Evolutionary conservation across 2,888 invertebrate genomes (phyloP).

Genomic region (Cephus pygmeus): DNA sequence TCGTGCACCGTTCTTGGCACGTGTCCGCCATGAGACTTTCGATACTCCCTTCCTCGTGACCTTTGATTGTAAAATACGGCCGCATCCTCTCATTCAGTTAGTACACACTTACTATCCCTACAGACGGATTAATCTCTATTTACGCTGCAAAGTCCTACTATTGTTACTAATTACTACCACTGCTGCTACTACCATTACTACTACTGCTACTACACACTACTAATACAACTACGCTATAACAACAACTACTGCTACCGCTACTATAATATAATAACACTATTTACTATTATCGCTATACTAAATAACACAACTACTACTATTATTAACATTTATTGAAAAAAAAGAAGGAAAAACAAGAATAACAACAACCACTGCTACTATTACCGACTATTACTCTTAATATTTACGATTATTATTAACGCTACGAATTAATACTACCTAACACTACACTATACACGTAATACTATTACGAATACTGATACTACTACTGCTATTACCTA

Average conservation of each 20-base stretch:
- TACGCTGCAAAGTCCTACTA: slow-evolving; percentile 21
- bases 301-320: slow-evolving; percentile 23
- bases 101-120: too few relatives aligned
- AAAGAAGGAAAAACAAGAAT: neutral
- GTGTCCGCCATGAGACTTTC: too few relatives aligned
- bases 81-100: too few relatives aligned
- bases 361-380: slow-evolving; percentile 29
- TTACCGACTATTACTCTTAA: slow-evolving; percentile 24
- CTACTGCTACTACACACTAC: slow-evolving; percentile 25
- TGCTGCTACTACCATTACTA: slow-evolving; percentile 19
- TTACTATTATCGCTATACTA: slow-evolving; percentile 23
- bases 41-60: too few relatives aligned
- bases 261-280: slow-evolving; percentile 4
- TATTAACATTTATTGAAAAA: slow-evolving; percentile 9
- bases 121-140: neutral
- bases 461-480: slow-evolving; percentile 40
- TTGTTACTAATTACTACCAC: slow-evolving; percentile 6
- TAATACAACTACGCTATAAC: slow-evolving; percentile 35
- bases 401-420: slow-evolving; percentile 19
- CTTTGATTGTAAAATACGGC: too few relatives aligned
- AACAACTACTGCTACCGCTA: slow-evolving; percentile 21
- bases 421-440: slow-evolving; percentile 22
- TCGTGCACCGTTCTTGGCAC: too few relatives aligned
- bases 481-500: slow-evolving; percentile 29
- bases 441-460: slow-evolving; percentile 27